phyloP scores from a whole-genome alignment of 2,113 vertebrate species.

The Sturnira hondurensis region DNA sequence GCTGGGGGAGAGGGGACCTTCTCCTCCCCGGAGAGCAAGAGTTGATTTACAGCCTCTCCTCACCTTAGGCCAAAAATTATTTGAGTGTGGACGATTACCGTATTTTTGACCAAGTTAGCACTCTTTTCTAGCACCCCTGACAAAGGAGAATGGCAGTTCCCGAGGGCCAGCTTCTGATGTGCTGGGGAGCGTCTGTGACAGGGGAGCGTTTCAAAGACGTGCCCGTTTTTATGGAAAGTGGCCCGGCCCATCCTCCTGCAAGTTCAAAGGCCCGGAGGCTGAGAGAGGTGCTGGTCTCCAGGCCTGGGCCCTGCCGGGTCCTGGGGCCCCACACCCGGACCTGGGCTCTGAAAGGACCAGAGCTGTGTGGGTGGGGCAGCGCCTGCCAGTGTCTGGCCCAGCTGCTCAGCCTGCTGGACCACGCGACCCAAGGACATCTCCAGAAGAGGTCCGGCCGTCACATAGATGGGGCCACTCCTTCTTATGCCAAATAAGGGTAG shows the following conservation, averaged over 20 bases:
- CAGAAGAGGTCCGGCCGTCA: not conserved
- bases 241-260: not conserved
- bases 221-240: conserved; percentile 31
- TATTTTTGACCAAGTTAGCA: not conserved
- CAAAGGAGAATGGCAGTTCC: not conserved
- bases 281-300: no score
- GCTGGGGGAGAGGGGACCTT: no score
- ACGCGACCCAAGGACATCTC: rapidly evolving
- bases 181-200: not conserved
- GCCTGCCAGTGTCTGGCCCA: no score
- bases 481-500: not conserved
- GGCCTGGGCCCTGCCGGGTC: no score
- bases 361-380: no score
- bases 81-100: conserved; percentile 40
- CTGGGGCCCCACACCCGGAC: no score
- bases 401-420: no score
- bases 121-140: not conserved
- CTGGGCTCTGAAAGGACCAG: no score
- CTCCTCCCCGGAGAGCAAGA: no score
- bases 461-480: no score
- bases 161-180: not conserved
- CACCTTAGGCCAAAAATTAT: not conserved
- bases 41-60: not conserved
- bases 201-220: conserved; percentile 41
- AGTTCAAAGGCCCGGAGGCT: not conserved